A percentile compares a stretch with the other conserved stretches of the same genome.
phyloP scores from a whole-genome alignment of 1,140 invertebrate genomes.

The Ericerus pela region DNA sequence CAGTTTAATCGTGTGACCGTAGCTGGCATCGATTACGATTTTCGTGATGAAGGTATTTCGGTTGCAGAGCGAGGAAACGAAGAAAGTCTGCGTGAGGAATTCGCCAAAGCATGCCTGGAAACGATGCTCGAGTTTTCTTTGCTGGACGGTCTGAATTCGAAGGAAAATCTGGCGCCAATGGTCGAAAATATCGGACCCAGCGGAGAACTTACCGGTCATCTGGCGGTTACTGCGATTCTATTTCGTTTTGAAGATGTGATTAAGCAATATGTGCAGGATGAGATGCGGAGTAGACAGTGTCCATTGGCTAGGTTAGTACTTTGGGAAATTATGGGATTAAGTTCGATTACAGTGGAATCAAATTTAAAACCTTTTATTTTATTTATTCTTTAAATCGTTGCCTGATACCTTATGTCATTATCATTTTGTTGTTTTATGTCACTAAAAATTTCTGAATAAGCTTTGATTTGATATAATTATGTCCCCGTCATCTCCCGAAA shows the following conservation, averaged over 20 bases:
- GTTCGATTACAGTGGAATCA: background rate
- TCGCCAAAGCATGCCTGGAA: conserved; percentile 91
- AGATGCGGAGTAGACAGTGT: conserved; percentile 74
- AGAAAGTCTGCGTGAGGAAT: conserved; percentile 60
- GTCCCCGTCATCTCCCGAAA: background rate
- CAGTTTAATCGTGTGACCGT: background rate
- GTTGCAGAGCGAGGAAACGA: background rate
- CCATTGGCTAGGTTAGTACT: conserved; percentile 61
- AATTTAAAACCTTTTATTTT: background rate
- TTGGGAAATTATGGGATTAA: conserved; percentile 4
- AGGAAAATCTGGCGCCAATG: conserved; percentile 11
- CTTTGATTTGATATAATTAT: background rate
- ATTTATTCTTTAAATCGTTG: background rate
- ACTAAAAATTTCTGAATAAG: background rate
- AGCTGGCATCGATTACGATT: background rate
- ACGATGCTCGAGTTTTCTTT: conserved; percentile 86
- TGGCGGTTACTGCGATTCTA: conserved; percentile 80
- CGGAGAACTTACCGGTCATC: conserved; percentile 52
- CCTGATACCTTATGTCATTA: background rate
- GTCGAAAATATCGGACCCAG: conserved; percentile 28
- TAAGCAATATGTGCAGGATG: conserved; percentile 73
- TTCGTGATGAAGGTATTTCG: background rate
- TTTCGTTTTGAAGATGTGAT: conserved; percentile 88
- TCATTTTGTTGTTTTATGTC: background rate
- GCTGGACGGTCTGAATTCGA: conserved; percentile 44